Conservation (phyloP, 2,113 vertebrate genomes). For the Pantherophis guttatus region DNA sequence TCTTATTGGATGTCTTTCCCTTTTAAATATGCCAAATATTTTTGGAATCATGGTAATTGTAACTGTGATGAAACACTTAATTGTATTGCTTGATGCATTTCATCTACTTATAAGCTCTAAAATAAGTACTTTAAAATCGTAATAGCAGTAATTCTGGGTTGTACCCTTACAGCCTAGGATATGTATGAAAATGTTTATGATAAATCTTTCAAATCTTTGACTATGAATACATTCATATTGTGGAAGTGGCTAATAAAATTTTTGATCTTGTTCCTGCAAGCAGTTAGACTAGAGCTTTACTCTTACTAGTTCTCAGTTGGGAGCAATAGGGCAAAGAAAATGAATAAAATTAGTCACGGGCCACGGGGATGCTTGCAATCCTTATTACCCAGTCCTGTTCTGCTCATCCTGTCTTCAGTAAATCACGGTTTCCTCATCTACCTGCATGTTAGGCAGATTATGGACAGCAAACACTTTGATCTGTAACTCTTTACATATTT, state of each 20-base stretch:
- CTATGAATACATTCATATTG: neutral
- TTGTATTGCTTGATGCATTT: neutral
- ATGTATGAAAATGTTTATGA: neutral
- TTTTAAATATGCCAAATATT: neutral
- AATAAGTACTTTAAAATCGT: neutral
- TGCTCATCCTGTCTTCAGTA: neutral
- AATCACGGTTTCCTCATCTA: neutral
- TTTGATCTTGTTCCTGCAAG: neutral
- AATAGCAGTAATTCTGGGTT: neutral
- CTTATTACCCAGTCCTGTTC: neutral
- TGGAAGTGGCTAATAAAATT: neutral
- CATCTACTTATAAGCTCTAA: neutral
- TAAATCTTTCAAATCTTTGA: neutral
- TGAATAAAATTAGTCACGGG: neutral
- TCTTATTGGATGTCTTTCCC: neutral
- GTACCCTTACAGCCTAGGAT: neutral
- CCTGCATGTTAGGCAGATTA: neutral
- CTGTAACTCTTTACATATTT: neutral
- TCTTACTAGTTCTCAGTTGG: neutral
- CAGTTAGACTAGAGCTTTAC: neutral
- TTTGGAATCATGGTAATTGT: neutral
- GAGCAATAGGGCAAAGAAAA: neutral
- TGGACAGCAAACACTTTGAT: neutral
- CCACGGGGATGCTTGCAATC: too few species aligned
- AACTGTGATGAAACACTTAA: neutral